Percentiles rank a stretch among this genome's conserved stretches.
phyloP scores from a whole-genome alignment of 2,113 vertebrate genomes.

The Campylomormyrus tamandua region DNA sequence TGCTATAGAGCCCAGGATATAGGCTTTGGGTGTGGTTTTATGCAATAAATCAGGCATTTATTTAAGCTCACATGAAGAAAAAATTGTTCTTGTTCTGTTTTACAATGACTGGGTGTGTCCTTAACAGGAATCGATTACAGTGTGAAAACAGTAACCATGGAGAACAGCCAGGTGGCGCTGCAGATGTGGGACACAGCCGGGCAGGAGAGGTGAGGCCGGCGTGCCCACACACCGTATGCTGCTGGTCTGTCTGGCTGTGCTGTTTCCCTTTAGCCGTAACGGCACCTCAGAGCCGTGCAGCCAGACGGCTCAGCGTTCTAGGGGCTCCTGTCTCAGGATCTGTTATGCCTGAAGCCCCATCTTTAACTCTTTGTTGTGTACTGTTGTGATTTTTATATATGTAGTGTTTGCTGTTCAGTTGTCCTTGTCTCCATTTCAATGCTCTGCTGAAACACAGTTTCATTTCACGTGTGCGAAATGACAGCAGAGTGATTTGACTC shows the following conservation, averaged over 20 bases:
- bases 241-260: not conserved
- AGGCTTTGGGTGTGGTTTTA: not conserved
- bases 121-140: conserved; percentile 79
- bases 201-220: conserved; percentile 69
- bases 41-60: not conserved
- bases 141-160: conserved; percentile 75
- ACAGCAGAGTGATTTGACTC: not conserved
- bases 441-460: not conserved
- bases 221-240: not conserved
- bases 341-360: too few relatives aligned
- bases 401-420: not conserved
- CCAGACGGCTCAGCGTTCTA: not conserved
- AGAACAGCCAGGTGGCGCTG: conserved; percentile 67
- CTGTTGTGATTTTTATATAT: not conserved
- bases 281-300: not conserved
- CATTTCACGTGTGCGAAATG: not conserved
- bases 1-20: not conserved
- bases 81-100: not conserved
- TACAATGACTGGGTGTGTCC: conserved; percentile 15
- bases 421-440: not conserved
- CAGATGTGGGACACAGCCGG: conserved; percentile 93
- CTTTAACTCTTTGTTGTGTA: too few relatives aligned
- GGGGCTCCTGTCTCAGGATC: not conserved
- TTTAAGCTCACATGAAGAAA: too few relatives aligned
- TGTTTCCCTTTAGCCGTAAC: not conserved